phyloP scores from a whole-genome alignment of 2,888 invertebrate genomes.

The Hyalella azteca region DNA sequence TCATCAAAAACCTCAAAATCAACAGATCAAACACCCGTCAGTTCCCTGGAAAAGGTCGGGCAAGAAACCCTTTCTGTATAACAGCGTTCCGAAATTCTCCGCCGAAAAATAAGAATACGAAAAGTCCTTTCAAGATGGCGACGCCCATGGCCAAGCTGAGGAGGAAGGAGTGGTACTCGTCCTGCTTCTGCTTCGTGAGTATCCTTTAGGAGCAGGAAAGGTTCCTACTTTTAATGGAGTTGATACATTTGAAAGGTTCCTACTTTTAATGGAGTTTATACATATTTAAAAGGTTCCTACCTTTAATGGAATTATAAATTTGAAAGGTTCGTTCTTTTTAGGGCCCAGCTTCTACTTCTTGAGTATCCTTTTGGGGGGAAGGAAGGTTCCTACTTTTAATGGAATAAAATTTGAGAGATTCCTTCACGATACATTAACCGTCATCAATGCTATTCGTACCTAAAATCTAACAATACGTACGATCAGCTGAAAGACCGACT shows the following conservation, averaged over 20 bases:
- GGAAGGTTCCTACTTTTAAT: constrained; percentile 66
- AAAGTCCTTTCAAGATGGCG: neutral
- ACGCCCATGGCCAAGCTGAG: constrained; percentile 44
- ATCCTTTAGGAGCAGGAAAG: neutral
- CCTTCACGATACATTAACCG: neutral
- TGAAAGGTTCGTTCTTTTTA: neutral
- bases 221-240: neutral
- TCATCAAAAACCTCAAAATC: neutral
- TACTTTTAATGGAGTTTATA: neutral
- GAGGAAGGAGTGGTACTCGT: constrained; percentile 54
- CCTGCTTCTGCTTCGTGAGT: constrained; percentile 56
- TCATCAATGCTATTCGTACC: constrained; percentile 69
- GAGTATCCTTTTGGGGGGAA: constrained; percentile 76
- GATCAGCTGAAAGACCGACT: constrained; percentile 13
- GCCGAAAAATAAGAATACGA: neutral
- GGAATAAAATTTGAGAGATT: no score
- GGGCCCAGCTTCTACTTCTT: constrained; percentile 80
- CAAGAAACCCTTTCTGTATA: neutral
- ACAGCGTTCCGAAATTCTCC: neutral
- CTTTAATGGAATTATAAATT: neutral
- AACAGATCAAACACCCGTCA: neutral
- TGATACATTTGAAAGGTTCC: neutral
- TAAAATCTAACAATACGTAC: constrained; percentile 67
- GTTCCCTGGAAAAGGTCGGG: neutral
- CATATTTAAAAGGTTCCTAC: neutral